Percentiles rank a stretch among this genome's conserved stretches.
Conservation (phyloP, 2,888 invertebrate species). For the Ferdinandea cuprea region DNA sequence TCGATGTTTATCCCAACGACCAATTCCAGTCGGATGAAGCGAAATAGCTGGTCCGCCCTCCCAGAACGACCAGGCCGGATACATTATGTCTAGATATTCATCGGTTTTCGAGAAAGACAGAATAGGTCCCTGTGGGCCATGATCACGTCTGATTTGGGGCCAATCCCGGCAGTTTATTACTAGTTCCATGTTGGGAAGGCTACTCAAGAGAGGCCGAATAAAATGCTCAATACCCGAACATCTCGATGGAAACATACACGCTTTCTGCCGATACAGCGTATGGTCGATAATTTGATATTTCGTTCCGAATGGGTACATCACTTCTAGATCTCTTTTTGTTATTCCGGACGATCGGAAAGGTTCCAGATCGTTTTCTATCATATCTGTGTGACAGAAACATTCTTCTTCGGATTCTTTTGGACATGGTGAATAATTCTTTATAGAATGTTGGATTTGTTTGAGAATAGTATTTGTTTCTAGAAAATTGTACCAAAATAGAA, state of each 20-base stretch:
- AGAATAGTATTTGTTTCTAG: slow-evolving; percentile 79
- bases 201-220: slow-evolving; percentile 87
- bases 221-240: slow-evolving; percentile 97
- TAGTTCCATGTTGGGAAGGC: slow-evolving; percentile 92
- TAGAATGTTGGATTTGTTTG: slow-evolving; percentile 84
- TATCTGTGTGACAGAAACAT: slow-evolving; percentile 87
- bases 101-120: slow-evolving; percentile 96
- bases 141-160: slow-evolving; percentile 88
- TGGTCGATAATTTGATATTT: slow-evolving; percentile 93
- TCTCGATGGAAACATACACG: slow-evolving; percentile 96
- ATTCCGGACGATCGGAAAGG: slow-evolving; percentile 89
- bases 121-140: slow-evolving; percentile 88
- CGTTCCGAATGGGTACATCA: slow-evolving; percentile 86
- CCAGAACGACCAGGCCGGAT: slow-evolving; percentile 99
- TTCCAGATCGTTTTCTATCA: slow-evolving; percentile 88
- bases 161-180: slow-evolving; percentile 95
- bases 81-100: slow-evolving; percentile 95
- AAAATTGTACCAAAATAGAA: slow-evolving; percentile 18
- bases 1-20: slow-evolving; percentile 95
- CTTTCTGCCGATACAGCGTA: slow-evolving; percentile 90
- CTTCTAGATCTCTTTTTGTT: slow-evolving; percentile 86
- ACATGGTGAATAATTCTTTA: slow-evolving; percentile 85
- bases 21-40: slow-evolving; percentile 95
- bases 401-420: slow-evolving; percentile 78
- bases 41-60: slow-evolving; percentile 98